Base-by-base conservation (phyloP, 2,888 invertebrate genomes). In the Drosophila antonietae region DNA sequence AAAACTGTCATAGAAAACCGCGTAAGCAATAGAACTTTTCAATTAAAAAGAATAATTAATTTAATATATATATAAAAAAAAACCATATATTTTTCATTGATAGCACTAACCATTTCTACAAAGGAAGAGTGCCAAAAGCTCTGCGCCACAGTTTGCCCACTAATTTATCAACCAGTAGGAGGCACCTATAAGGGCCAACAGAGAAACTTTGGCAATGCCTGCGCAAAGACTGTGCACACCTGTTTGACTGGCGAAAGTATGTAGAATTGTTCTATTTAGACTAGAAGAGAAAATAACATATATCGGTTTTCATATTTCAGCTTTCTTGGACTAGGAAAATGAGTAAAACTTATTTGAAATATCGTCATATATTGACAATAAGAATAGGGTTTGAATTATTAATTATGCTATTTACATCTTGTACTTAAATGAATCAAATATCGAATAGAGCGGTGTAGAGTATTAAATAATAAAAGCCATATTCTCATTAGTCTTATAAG, bases 231-330 rank as follows among this genome's bases (percentile, higher is more conserved):
- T 14, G 65, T n/a, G 0, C 76, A 87, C 43, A 73, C 39, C 33
- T 87, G 86, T 12, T 12, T 7, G 1, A 88, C 80, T 2, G 89
- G 87, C 4, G 79, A 87, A 43, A 79, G 89, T 86, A 68, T 73
- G 86, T 72, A 8, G 0, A 15, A 44, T 9, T 15, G 2, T n/a
- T 5, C 2, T 51, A 23, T 15, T 1, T 7, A 8, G 2, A 12
- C 2, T 9, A 8, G n/a, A 43, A 15, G 1, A 15, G 2, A 1
- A 10, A 44, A 43, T 46, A 2, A 33, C 20, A 20, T 23, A 20
- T 35, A 28, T 15, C 0, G 39, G n/a, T 10, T 43, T 20, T 5
- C 14, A 28, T 12, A 43, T 52, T 65, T n/a, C 59, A 82, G 82
- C 85, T 0, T 84, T 74, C 68, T 23, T 75, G 37, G 15, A 66